These are phyloP conservation scores for Meteorus colon DNA, from an alignment of 2,888 invertebrate species.

Conservation along the genomic window DNA sequence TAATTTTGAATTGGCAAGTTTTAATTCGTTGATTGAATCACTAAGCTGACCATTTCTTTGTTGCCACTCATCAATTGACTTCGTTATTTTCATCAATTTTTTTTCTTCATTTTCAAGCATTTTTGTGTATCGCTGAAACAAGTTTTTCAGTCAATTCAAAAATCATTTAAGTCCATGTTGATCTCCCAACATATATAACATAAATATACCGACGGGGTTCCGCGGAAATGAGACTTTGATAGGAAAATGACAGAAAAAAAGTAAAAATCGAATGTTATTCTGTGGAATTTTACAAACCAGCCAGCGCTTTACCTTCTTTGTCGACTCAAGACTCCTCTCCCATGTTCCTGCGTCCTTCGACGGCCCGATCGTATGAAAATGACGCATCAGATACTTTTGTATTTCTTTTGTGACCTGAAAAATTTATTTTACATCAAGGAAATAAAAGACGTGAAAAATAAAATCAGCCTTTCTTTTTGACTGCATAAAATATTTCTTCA, in stretches of 20 bases:
- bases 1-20: conserved; percentile 45
- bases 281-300: background rate
- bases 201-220: background rate
- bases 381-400: conserved; percentile 56
- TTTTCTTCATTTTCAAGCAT: conserved; percentile 47
- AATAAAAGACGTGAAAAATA: background rate
- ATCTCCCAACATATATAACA: background rate
- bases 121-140: conserved; percentile 53
- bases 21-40: conserved; percentile 37
- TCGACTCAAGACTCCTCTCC: conserved; percentile 46
- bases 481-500: background rate
- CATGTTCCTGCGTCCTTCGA: conserved; percentile 50
- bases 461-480: background rate
- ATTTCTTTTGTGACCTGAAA: conserved; percentile 64
- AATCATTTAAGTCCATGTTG: background rate
- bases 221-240: background rate
- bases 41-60: conserved; percentile 42
- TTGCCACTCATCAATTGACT: conserved; percentile 53
- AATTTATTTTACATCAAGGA: background rate
- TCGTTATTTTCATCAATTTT: conserved; percentile 39
- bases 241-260: conserved; percentile 14
- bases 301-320: conserved; percentile 47
- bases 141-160: conserved; percentile 40
- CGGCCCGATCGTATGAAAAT: conserved; percentile 35
- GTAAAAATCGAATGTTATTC: background rate